Percentiles rank a stretch among this genome's conserved stretches.
Conservation (phyloP, 37 sponge, comb jelly and placozoan species). For the Crambe crambe region DNA sequence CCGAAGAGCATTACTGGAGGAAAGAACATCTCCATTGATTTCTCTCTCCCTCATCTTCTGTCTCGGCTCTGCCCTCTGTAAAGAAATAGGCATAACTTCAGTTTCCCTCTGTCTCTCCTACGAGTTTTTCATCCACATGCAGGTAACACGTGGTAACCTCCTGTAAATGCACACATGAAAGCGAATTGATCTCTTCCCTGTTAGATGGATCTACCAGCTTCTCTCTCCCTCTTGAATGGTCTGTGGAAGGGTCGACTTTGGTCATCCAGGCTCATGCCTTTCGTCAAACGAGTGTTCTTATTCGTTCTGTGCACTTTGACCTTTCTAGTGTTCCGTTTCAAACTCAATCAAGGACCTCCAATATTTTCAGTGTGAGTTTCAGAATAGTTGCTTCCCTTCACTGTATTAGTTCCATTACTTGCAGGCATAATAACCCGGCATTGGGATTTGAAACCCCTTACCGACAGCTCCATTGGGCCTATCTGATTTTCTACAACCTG, state of each 20-base stretch:
- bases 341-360: constrained; percentile 66
- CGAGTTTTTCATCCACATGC: constrained; percentile 58
- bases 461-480: constrained; percentile 82
- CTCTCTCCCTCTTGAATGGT: too few species aligned
- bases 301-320: constrained; percentile 15
- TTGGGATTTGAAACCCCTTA: constrained; percentile 54
- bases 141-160: too few species aligned
- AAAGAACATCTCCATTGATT: too few species aligned
- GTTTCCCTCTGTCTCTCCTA: constrained; percentile 72
- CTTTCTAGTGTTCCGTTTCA: constrained; percentile 46
- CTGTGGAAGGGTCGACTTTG: too few species aligned
- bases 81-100: constrained; percentile 88
- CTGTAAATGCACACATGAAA: too few species aligned
- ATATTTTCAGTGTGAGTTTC: too few species aligned
- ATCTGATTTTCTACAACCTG: constrained; percentile 78
- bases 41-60: constrained; percentile 37
- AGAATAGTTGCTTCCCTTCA: too few species aligned
- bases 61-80: constrained; percentile 71
- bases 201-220: too few species aligned
- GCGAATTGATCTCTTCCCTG: too few species aligned
- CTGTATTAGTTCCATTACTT: too few species aligned
- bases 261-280: background rate
- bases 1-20: too few species aligned
- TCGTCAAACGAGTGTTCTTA: constrained; percentile 1
- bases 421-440: constrained; percentile 92